Percentiles rank a stretch among this genome's conserved stretches.
These are phyloP conservation scores for rabbit (Oryctolagus cuniculus) DNA, from an alignment of 2,113 vertebrate genomes.

Conservation along the genomic window mOryCun1.1 NC_091436.1:103651001-103651500, in stretches of 20 bases:
- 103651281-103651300: slow-evolving; percentile 4
- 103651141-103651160: not conserved
- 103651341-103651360: not conserved
- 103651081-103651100: not conserved
- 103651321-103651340: not conserved
- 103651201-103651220: not conserved
- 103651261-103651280: not conserved
- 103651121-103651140: not conserved
- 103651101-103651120: not conserved
- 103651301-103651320: slow-evolving; percentile 29
- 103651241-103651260: slow-evolving; percentile 6
- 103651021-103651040: not conserved
- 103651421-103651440: not conserved
- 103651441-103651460: slow-evolving; percentile 15
- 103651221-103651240: not conserved
- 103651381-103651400: not conserved
- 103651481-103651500: slow-evolving; percentile 34
- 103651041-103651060: not conserved
- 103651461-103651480: not conserved
- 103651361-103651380: not conserved
- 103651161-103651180: slow-evolving; percentile 24
- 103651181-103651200: slow-evolving; percentile 33
- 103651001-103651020: not conserved
- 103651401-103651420: not conserved
- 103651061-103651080: not conserved